Conservation (phyloP, 2,113 vertebrate species). For the Leucoraja erinaceus region DNA sequence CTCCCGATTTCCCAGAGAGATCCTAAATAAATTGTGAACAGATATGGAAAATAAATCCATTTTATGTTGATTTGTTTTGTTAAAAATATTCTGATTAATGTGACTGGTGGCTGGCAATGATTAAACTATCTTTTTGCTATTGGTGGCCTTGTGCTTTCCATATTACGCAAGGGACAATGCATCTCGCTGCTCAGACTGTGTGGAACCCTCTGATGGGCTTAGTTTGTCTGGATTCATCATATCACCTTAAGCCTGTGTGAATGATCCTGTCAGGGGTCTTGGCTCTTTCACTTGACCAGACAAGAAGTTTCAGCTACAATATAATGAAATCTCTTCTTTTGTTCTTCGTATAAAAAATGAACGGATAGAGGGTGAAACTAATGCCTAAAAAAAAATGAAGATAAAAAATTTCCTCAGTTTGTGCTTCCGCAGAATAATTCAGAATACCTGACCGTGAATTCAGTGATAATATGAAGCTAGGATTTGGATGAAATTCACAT, state of each 20-base stretch:
- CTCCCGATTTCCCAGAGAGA: conserved; percentile 1
- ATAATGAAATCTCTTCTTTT: conserved; percentile 27
- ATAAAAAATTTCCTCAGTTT: not conserved
- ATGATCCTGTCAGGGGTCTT: conserved; percentile 16
- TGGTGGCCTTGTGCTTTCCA: not conserved
- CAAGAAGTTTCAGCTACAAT: not conserved
- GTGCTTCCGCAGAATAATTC: not conserved
- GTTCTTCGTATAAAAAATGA: conserved; percentile 19
- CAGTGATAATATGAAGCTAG: not conserved
- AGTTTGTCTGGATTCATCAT: conserved; percentile 34
- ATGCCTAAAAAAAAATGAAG: not conserved
- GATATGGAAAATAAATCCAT: not conserved
- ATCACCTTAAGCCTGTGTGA: conserved; percentile 36
- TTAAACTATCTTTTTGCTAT: not conserved
- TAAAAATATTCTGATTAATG: not conserved
- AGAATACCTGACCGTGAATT: not conserved
- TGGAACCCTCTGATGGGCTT: not conserved
- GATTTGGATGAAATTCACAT: conserved; percentile 19
- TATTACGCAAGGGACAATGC: not conserved
- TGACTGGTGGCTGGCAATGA: not conserved
- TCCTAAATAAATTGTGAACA: not conserved
- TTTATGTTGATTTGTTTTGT: not conserved
- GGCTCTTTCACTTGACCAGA: not conserved
- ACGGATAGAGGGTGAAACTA: conserved; percentile 13
- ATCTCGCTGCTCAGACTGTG: conserved; percentile 12